Conservation (phyloP, 2,797 vertebrate species). For the Numenius phaeopus region DNA sequence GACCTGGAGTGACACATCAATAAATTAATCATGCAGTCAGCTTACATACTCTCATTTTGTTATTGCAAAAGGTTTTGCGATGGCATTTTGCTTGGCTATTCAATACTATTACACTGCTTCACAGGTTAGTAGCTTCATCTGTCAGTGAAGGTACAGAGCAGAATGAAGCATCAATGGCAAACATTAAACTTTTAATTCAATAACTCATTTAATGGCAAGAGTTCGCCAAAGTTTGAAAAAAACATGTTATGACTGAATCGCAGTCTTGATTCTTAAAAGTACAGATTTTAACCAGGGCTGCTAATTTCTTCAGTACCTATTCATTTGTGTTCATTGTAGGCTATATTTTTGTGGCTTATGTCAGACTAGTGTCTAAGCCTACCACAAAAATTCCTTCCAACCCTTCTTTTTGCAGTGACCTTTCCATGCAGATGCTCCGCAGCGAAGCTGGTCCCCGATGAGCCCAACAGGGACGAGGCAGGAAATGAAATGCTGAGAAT, state of each 20-base stretch:
- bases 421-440: background rate
- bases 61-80: background rate
- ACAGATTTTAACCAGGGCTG: background rate
- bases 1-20: background rate
- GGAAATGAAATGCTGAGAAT: conserved; percentile 73
- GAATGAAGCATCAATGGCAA: background rate
- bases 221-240: background rate
- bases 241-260: background rate
- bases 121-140: background rate
- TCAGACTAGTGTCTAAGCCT: background rate
- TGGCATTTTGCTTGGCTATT: background rate
- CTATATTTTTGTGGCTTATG: conserved; percentile 27
- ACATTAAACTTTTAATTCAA: background rate
- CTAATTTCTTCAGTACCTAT: background rate
- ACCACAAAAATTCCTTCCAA: conserved; percentile 8
- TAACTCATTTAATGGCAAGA: background rate
- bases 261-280: background rate
- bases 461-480: background rate
- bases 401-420: background rate
- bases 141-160: background rate
- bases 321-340: background rate
- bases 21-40: background rate
- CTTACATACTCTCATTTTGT: background rate
- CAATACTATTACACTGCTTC: background rate
- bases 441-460: background rate